Conservation (phyloP, 2,797 vertebrate genomes). For the Glossophaga mutica region DNA sequence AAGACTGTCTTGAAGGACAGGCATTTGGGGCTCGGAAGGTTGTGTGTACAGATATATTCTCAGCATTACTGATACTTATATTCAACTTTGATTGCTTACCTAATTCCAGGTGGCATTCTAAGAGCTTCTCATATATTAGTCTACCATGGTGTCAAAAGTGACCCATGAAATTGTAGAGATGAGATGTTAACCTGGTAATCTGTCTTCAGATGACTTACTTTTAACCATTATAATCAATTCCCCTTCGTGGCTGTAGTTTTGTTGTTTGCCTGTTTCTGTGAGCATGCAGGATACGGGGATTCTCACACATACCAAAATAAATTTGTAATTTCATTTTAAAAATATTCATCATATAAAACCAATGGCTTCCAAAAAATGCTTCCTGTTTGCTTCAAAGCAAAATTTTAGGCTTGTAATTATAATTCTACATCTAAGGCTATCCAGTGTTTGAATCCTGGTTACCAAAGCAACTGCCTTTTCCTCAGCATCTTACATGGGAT, state of each 20-base stretch:
- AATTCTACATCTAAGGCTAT: neutral
- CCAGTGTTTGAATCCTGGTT: slow-evolving; percentile 14
- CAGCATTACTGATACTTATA: neutral
- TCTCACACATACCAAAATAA: neutral
- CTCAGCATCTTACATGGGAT: neutral
- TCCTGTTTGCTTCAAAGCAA: slow-evolving; percentile 10
- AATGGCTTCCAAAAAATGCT: neutral
- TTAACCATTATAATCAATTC: rapidly evolving
- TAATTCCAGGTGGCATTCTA: neutral
- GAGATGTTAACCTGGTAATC: neutral
- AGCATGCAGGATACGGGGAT: rapidly evolving
- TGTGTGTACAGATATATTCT: neutral
- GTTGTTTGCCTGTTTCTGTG: neutral
- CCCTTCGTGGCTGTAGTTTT: neutral
- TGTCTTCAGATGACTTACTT: neutral
- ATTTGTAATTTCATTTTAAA: neutral
- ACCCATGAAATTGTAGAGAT: neutral
- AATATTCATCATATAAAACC: neutral
- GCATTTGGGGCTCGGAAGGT: neutral
- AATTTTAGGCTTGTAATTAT: slow-evolving; percentile 24
- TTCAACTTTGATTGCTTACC: neutral
- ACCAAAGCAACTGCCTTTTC: slow-evolving; percentile 38
- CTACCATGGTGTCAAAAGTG: neutral
- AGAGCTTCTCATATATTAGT: neutral
- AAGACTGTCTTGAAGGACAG: neutral